Evolutionary conservation across 2,113 vertebrate species (phyloP).

Genomic region (Alethe diademata): DNA sequence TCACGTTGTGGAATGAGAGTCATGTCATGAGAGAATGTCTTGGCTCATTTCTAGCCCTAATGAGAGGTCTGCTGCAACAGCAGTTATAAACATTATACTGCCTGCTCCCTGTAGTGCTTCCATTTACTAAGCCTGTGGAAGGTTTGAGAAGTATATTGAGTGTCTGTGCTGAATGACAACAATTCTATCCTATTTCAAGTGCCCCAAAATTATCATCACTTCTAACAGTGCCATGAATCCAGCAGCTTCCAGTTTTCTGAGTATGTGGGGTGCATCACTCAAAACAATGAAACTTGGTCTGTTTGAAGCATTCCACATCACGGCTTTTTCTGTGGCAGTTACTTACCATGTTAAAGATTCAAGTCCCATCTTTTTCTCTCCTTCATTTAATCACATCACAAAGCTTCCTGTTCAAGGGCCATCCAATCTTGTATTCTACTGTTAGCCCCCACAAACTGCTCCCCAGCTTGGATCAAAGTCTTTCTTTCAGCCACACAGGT

Average conservation of each 20-base stretch:
- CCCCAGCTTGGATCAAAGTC: neutral
- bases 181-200: neutral
- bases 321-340: neutral
- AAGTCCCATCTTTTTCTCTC: neutral
- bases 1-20: no score
- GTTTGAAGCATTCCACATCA: neutral
- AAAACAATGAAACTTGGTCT: accelerated
- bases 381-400: neutral
- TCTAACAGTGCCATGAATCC: neutral
- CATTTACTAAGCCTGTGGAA: neutral
- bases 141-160: neutral
- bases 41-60: no score
- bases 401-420: neutral
- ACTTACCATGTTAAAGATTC: neutral
- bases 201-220: neutral
- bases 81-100: neutral
- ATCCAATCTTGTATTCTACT: neutral
- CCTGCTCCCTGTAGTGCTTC: neutral
- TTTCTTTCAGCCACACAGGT: neutral
- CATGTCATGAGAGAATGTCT: no score
- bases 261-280: accelerated
- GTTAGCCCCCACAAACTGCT: neutral
- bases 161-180: neutral
- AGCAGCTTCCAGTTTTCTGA: neutral
- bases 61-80: no score